Conservation (phyloP, 1,140 invertebrate genomes). For the Penaeus japonicus region DNA sequence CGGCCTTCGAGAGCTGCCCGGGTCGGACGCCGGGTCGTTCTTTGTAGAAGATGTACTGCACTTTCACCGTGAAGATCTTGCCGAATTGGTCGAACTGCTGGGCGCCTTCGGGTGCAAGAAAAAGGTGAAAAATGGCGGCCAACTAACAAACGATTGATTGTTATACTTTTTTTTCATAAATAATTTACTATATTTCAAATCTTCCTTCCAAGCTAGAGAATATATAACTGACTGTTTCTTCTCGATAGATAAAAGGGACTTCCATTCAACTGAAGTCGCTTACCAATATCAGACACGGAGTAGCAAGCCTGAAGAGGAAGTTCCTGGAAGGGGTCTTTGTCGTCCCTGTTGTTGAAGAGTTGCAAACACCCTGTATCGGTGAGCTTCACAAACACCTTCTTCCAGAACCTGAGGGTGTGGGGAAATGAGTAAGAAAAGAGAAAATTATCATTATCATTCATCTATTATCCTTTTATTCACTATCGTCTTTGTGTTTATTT, state of each 20-base stretch:
- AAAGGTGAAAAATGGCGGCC: no score
- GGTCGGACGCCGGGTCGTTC: constrained; percentile 95
- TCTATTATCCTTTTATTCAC: not conserved
- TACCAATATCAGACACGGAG: constrained; percentile 83
- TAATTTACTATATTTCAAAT: no score
- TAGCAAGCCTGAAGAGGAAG: constrained; percentile 91
- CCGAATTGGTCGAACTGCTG: constrained; percentile 98
- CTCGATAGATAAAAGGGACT: no score
- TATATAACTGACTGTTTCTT: no score
- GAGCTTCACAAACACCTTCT: constrained; percentile 90
- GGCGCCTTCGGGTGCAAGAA: constrained; percentile 69
- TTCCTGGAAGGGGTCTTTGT: constrained; percentile 93
- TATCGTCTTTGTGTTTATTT: not conserved
- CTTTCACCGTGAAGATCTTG: constrained; percentile 98
- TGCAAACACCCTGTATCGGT: constrained; percentile 85
- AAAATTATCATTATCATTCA: not conserved
- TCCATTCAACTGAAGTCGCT: constrained; percentile 2
- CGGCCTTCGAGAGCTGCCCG: constrained; percentile 93
- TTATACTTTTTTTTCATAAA: no score
- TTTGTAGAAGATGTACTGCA: constrained; percentile 98
- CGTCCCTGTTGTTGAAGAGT: constrained; percentile 81
- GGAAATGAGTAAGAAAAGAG: not conserved
- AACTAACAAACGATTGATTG: no score
- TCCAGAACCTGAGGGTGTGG: constrained; percentile 84
- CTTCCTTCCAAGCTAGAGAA: no score